Conservation (phyloP, 2,113 vertebrate genomes). For the Lepus americanus region DNA sequence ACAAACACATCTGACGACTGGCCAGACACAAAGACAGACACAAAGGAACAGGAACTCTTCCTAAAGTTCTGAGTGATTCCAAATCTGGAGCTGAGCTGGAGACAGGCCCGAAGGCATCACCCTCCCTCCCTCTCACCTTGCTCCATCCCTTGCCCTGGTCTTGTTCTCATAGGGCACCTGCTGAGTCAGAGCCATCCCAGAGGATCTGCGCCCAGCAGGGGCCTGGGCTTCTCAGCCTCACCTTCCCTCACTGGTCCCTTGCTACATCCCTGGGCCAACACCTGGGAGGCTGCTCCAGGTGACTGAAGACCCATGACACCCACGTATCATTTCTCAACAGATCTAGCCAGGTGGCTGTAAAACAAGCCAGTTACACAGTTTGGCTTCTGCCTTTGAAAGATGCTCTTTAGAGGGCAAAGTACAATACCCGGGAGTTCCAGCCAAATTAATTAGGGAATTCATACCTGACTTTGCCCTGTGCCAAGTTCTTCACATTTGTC, state of each 20-base stretch:
- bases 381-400: not conserved
- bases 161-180: not conserved
- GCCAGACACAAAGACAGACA: too few relatives aligned
- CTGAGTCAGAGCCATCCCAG: not conserved
- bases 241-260: too few relatives aligned
- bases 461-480: not conserved
- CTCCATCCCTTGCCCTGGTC: not conserved
- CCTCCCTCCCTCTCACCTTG: not conserved
- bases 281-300: not conserved
- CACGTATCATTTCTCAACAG: too few relatives aligned
- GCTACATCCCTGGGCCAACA: not conserved
- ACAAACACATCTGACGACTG: not conserved
- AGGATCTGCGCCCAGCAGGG: not conserved
- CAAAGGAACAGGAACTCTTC: not conserved
- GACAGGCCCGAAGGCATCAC: accelerated
- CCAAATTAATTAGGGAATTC: not conserved
- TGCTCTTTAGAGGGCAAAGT: not conserved
- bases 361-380: not conserved
- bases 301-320: not conserved
- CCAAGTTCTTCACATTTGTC: slow-evolving; percentile 1
- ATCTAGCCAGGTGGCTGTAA: not conserved
- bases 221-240: not conserved
- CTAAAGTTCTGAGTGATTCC: not conserved
- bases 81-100: not conserved
- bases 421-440: not conserved